Evolutionary conservation across 2,888 invertebrate genomes (phyloP).

Genomic region (Drosophila neonasuta): DNA sequence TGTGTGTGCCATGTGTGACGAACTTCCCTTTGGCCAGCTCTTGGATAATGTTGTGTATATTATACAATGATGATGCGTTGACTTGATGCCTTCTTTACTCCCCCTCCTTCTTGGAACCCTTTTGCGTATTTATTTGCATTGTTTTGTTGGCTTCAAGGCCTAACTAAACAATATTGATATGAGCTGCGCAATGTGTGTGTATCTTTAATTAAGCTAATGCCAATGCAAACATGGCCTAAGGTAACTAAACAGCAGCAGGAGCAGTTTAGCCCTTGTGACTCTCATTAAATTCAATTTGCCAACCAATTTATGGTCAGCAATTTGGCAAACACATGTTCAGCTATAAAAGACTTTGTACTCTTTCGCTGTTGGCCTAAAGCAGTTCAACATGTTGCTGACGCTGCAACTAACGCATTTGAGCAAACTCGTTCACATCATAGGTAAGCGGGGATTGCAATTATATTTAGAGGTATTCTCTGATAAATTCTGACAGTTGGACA

Average conservation of each 20-base stretch:
- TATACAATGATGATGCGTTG: not conserved
- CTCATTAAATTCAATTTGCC: slow-evolving; percentile 64
- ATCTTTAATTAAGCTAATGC: slow-evolving; percentile 69
- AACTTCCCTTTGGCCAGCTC: not conserved
- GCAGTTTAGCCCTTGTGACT: slow-evolving; percentile 25
- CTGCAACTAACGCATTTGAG: slow-evolving; percentile 50
- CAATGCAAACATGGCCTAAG: slow-evolving; percentile 51
- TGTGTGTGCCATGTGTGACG: not conserved
- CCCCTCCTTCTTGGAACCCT: slow-evolving; percentile 5
- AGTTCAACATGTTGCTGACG: slow-evolving; percentile 51
- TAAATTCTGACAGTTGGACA: slow-evolving; percentile 60
- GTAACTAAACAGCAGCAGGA: slow-evolving; percentile 28
- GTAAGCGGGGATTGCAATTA: slow-evolving; percentile 36
- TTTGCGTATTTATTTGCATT: slow-evolving; percentile 37
- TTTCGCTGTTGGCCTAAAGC: slow-evolving; percentile 9
- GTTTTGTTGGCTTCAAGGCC: slow-evolving; percentile 43
- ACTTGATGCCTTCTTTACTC: slow-evolving; percentile 11
- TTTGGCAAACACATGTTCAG: slow-evolving; percentile 24
- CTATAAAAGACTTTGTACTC: slow-evolving; percentile 11
- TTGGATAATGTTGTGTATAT: not conserved
- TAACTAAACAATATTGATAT: slow-evolving; percentile 52
- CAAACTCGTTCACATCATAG: slow-evolving; percentile 61
- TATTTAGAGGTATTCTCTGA: not conserved
- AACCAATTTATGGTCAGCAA: slow-evolving; percentile 46
- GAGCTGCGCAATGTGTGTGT: slow-evolving; percentile 41